Evolutionary conservation across 2,888 invertebrate genomes (phyloP).

Genomic region (Parelbella ahira): DNA sequence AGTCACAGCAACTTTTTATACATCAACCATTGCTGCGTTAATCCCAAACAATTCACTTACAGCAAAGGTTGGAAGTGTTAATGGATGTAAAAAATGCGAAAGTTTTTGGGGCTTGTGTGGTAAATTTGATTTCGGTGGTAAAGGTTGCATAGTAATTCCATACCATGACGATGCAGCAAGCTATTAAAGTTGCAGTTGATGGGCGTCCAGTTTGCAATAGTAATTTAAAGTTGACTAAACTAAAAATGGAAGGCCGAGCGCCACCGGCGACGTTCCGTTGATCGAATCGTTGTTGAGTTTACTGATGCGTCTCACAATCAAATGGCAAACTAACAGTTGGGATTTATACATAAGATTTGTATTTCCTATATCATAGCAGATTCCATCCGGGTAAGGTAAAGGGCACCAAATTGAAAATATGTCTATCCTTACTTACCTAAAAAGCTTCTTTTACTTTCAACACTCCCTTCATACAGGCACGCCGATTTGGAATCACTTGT

Average conservation of each 20-base stretch:
- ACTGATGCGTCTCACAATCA: neutral
- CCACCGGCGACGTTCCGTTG: slow-evolving; percentile 33
- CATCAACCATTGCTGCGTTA: slow-evolving; percentile 12
- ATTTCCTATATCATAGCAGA: too few species aligned
- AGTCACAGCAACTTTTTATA: slow-evolving; percentile 9
- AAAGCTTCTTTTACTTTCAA: too few species aligned
- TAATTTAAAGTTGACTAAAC: slow-evolving; percentile 65
- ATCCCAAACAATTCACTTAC: neutral
- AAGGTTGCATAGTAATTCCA: slow-evolving; percentile 36
- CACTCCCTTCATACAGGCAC: too few species aligned
- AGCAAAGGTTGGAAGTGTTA: neutral
- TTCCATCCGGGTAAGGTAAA: too few species aligned
- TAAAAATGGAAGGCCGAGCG: slow-evolving; percentile 43
- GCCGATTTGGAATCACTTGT: too few species aligned
- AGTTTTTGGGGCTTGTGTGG: neutral
- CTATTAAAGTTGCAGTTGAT: slow-evolving; percentile 56
- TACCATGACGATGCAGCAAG: slow-evolving; percentile 38
- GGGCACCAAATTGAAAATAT: too few species aligned
- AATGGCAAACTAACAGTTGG: slow-evolving; percentile 1
- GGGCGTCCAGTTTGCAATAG: slow-evolving; percentile 47
- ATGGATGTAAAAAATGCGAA: slow-evolving; percentile 4
- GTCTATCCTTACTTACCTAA: too few species aligned
- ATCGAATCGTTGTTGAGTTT: slow-evolving; percentile 34
- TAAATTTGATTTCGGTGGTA: slow-evolving; percentile 20
- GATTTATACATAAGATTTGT: too few species aligned